Evolutionary conservation across 2,888 invertebrate genomes (phyloP), one percentile per base, ranked within the genome.

Genomic region (Onchidella celtica): DNA sequence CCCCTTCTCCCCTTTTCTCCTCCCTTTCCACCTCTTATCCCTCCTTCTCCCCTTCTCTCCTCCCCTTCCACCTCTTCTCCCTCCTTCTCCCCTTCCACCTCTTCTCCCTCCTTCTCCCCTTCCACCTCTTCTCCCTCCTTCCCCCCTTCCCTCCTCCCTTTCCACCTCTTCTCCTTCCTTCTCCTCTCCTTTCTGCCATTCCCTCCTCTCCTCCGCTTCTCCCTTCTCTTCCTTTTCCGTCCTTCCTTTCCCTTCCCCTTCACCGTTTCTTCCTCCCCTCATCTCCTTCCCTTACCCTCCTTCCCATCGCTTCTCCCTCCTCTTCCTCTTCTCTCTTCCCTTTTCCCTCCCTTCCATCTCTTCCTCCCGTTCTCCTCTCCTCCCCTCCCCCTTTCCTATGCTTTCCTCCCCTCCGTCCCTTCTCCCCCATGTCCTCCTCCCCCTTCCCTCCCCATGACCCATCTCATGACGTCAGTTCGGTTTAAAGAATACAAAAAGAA

Each of bases 171-270:
- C n/a, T n/a, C n/a, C n/a, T n/a, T n/a, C n/a, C n/a, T n/a, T n/a
- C n/a, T n/a, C n/a, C n/a, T n/a, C n/a, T n/a, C n/a, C n/a, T n/a
- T n/a, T n/a, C n/a, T n/a, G n/a, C n/a, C n/a, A n/a, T n/a, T n/a
- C n/a, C n/a, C n/a, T 14, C 75, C n/a, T 40, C 65, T 29, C 27
- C 34, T 27, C n/a, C 29, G 21, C 72, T 4, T 24, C 69, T 3
- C 69, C 85, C 85, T 66, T 85, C 89, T 89, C 83, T 88, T 69
- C 86, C 89, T 6, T 89, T 89, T 2, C 86, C 89, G 6, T 78
- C 47, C 6, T 17, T 47, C 9, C 6, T 47, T 17, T 47, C 47
- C 17, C 47, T 47, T 47, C 47, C 17, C 17, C 17, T 6, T 17
- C 47, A 47, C 47, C 17, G 6, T 6, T 11, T 17, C 47, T 47